phyloP scores from a whole-genome alignment of 1,140 invertebrate species.

The Anastatus disparis region DNA sequence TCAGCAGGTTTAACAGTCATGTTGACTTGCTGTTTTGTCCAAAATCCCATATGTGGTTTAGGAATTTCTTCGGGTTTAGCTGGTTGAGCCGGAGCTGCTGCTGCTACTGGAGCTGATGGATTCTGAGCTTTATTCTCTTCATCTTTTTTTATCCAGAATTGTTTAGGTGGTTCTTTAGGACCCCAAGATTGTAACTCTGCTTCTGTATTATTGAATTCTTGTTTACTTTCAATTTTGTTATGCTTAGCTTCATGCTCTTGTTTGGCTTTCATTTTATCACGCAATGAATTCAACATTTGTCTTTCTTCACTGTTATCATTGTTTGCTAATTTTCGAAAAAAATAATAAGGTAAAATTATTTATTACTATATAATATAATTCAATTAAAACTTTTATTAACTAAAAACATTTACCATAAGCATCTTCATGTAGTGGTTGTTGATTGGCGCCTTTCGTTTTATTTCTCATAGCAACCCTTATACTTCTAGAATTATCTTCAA shows the following conservation, averaged over 20 bases:
- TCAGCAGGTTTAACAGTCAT: constrained; percentile 59
- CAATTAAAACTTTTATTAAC: neutral
- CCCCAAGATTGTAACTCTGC: constrained; percentile 60
- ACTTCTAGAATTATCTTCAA: constrained; percentile 68
- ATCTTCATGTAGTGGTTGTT: neutral
- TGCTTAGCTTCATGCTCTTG: constrained; percentile 57
- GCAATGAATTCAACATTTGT: constrained; percentile 58
- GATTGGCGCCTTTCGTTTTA: constrained; percentile 63
- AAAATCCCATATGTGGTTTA: constrained; percentile 66
- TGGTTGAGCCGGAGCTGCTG: constrained; percentile 46
- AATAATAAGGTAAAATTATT: neutral
- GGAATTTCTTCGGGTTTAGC: constrained; percentile 63
- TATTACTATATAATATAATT: neutral
- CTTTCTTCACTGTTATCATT: constrained; percentile 49
- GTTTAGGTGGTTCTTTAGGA: constrained; percentile 62
- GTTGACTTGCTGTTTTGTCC: constrained; percentile 65
- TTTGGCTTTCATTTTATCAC: constrained; percentile 64
- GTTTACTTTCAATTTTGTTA: neutral
- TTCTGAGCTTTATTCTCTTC: constrained; percentile 54
- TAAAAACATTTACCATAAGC: neutral
- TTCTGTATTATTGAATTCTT: constrained; percentile 38
- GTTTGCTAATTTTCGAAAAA: constrained; percentile 28
- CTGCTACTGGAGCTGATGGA: constrained; percentile 16
- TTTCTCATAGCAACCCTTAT: constrained; percentile 78
- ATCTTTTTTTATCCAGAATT: constrained; percentile 65